Base-by-base conservation (phyloP, 2,797 vertebrate species). In the Fistularia commersonii region DNA sequence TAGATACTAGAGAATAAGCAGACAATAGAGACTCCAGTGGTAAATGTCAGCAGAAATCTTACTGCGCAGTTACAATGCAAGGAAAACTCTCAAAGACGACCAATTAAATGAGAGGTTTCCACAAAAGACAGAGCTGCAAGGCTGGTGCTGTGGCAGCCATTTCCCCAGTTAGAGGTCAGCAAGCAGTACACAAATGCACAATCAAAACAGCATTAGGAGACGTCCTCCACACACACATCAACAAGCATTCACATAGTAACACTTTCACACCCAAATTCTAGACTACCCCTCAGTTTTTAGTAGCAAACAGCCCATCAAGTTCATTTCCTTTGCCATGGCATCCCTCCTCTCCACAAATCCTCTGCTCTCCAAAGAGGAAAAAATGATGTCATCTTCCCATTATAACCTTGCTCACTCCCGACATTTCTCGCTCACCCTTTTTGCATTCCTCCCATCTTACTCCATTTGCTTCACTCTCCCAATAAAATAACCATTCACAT, bases 281-380 rank as follows among this genome's bases (percentile, higher is more conserved):
- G 50, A 44, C 51, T 38, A 55, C 43, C 37, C 52, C 47, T 57
- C 32, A 35, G 58, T 76, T 77, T 76, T 65, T 70, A 75, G 58
- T 70, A 74, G 64, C 76, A 65, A 83, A 72, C 69, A 64, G 67
- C 64, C 81, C 77, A 80, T 84, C 80, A 87, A 84, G 72, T 78
- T 64, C 54, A 77, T 80, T 81, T 75, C 69, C 74, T 70, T 43
- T 15, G 11, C 66, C 69, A 46, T 64, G 57, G 50, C 61, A 64
- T 73, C 60, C 23, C 51, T 37, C 40, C 44, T 51, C 63, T 50
- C 49, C 54, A 56, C 60, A 54, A 73, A 68, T 57, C 68, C 64
- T 43, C 14, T 0, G 31, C 68, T 69, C 64, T 72, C 53, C 71
- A 47, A 76, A 49, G 40, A 48, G 41, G 62, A 76, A 78, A 77